These are phyloP conservation scores for Temnopleurus reevesii DNA, from an alignment of 53 echinoderm and acorn worm genomes.

Conservation along the genomic window DNA sequence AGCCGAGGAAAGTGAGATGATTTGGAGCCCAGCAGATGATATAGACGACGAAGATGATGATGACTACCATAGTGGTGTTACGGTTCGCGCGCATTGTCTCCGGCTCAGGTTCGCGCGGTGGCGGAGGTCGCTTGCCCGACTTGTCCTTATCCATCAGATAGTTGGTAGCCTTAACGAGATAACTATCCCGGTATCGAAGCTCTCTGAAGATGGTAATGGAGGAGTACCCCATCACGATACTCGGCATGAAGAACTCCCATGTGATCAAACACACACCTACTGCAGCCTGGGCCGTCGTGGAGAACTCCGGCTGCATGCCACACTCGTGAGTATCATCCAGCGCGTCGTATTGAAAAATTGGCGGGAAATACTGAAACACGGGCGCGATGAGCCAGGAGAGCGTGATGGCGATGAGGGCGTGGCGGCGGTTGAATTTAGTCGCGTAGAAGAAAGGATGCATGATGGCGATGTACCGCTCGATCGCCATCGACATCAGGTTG, in stretches of 20 bases:
- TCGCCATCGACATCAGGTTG: conserved; percentile 79
- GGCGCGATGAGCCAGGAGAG: conserved; percentile 76
- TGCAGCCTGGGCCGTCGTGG: conserved; percentile 54
- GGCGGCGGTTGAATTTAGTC: conserved; percentile 58
- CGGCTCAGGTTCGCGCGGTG: conserved; percentile 13
- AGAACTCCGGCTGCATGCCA: conserved; percentile 53
- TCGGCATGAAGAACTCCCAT: conserved; percentile 77
- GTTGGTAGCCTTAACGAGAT: conserved; percentile 43
- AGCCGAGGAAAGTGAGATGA: conserved; percentile 81
- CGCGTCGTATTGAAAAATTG: conserved; percentile 75
- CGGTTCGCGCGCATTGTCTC: conserved; percentile 40
- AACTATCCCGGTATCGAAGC: conserved; percentile 59
- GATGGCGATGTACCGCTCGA: conserved; percentile 85
- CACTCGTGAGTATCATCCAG: conserved; percentile 46
- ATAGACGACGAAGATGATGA: conserved; percentile 76
- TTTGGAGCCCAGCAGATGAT: conserved; percentile 93
- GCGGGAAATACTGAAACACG: conserved; percentile 73
- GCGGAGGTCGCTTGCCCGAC: neutral
- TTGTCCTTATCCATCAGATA: conserved; percentile 2
- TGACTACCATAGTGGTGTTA: conserved; percentile 77
- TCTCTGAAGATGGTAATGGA: conserved; percentile 66
- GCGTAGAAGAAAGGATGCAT: conserved; percentile 72
- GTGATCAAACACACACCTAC: conserved; percentile 63
- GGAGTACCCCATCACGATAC: conserved; percentile 69
- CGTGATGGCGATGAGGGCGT: conserved; percentile 56